Percentiles rank a stretch among this genome's conserved stretches.
phyloP scores from a whole-genome alignment of 2,797 vertebrate genomes.

The Yasuhikotakia modesta region DNA sequence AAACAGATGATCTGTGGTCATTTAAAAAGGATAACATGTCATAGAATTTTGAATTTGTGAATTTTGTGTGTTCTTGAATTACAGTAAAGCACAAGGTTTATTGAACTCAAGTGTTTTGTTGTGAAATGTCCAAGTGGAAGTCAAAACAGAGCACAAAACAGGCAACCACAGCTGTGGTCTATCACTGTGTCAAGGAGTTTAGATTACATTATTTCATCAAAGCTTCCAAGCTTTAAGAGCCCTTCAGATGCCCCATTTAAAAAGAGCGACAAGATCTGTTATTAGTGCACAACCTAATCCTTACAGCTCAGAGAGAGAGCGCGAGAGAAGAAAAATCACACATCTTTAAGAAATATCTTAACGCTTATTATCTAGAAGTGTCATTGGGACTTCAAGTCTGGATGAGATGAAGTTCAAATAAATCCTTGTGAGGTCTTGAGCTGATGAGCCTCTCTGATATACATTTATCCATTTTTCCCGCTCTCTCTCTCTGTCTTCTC shows the following conservation, averaged over 20 bases:
- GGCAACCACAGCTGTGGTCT: conserved; percentile 35
- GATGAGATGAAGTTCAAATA: conserved; percentile 57
- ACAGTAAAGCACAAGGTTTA: conserved; percentile 14
- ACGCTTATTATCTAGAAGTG: conserved; percentile 76
- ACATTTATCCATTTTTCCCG: conserved; percentile 44
- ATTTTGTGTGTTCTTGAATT: conserved; percentile 14
- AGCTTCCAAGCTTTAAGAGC: conserved; percentile 47
- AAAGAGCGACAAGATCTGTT: conserved; percentile 46
- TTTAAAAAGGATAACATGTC: background rate
- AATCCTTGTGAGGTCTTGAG: conserved; percentile 64
- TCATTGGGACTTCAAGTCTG: conserved; percentile 66
- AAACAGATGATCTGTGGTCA: background rate
- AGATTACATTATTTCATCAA: conserved; percentile 52
- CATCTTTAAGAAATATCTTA: conserved; percentile 71
- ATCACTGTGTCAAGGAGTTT: conserved; percentile 44
- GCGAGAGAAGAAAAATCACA: conserved; percentile 47
- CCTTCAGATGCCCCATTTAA: conserved; percentile 43
- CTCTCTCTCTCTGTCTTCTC: conserved; percentile 4
- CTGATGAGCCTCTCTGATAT: conserved; percentile 63
- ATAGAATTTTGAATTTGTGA: background rate
- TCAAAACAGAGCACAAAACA: conserved; percentile 35
- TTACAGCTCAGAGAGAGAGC: conserved; percentile 30
- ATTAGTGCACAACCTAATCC: conserved; percentile 49
- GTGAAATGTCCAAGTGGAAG: conserved; percentile 23
- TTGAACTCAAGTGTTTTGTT: conserved; percentile 19